Conservation (phyloP, 2,888 invertebrate genomes). For the Stomorhina lunata region DNA sequence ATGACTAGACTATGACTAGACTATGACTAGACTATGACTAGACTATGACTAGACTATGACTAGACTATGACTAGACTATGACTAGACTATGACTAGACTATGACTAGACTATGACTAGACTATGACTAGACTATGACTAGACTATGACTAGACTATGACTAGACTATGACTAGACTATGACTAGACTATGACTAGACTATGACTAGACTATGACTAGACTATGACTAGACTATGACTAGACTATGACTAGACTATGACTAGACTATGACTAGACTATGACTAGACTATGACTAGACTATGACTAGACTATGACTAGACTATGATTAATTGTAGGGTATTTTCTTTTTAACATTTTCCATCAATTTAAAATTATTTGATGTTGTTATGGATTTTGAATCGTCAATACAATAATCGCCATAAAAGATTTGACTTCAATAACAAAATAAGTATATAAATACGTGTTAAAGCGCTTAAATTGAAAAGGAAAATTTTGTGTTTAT, state of each 20-base stretch:
- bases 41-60: not conserved
- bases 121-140: not conserved
- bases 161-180: not conserved
- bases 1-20: not conserved
- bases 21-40: not conserved
- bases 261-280: not conserved
- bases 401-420: not conserved
- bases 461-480: not conserved
- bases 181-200: not conserved
- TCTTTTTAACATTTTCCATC: not conserved
- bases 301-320: not conserved
- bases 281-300: not conserved
- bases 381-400: not conserved
- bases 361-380: constrained; percentile 22
- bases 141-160: not conserved
- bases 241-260: not conserved
- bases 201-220: not conserved
- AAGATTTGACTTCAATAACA: not conserved
- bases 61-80: not conserved
- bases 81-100: not conserved
- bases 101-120: not conserved
- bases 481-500: too few relatives aligned
- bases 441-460: not conserved
- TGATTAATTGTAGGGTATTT: not conserved
- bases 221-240: not conserved